A percentile compares a stretch with the other conserved stretches of the same genome.
These are phyloP conservation scores for Tinea pellionella DNA, from an alignment of 2,888 invertebrate genomes.

Conservation along the genomic window DNA sequence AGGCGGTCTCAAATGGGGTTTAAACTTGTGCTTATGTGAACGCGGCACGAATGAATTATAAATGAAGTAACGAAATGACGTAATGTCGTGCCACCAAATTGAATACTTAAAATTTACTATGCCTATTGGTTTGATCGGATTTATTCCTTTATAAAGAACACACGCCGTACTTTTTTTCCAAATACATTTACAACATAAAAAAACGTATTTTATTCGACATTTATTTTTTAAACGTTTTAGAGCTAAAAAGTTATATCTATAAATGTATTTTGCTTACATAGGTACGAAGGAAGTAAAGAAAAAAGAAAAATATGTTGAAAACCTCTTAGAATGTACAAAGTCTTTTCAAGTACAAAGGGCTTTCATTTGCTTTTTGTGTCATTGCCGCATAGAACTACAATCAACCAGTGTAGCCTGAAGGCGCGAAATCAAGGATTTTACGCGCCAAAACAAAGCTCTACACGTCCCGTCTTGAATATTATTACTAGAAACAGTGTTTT, in stretches of 20 bases:
- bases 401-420: not conserved
- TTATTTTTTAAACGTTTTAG: too few species aligned
- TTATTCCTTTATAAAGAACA: too few species aligned
- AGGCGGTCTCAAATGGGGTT: constrained; percentile 18
- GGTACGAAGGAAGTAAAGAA: not conserved
- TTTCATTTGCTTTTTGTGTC: constrained; percentile 2
- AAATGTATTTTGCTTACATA: not conserved
- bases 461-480: not conserved
- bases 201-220: too few species aligned
- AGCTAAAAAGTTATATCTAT: too few species aligned
- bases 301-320: not conserved
- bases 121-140: too few species aligned
- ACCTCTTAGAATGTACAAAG: not conserved
- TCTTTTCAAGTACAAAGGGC: not conserved
- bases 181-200: too few species aligned
- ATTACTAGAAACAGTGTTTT: not conserved
- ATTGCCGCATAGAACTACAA: not conserved
- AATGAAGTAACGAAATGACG: not conserved
- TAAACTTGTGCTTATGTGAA: not conserved
- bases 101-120: too few species aligned
- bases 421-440: constrained; percentile 3
- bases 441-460: constrained; percentile 1
- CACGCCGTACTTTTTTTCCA: too few species aligned
- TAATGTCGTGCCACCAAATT: not conserved
- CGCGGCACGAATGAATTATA: not conserved